Conservation (phyloP, 2,797 vertebrate genomes). For the Catharus ustulatus region DNA sequence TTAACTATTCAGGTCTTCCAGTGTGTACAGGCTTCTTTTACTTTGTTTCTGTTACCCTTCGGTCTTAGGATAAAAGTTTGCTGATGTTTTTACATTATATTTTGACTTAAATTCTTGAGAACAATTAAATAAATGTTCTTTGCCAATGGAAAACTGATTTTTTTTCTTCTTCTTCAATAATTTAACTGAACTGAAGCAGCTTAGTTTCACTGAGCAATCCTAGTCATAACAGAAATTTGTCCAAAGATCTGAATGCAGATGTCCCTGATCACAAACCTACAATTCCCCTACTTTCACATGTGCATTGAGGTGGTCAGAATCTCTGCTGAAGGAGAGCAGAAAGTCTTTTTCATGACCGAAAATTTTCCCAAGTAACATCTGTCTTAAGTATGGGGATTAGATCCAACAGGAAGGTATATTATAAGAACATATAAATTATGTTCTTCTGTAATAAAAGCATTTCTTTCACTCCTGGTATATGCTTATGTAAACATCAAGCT, state of each 20-base stretch:
- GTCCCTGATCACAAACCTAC: not conserved
- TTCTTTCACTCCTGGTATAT: not conserved
- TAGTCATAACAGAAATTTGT: not conserved
- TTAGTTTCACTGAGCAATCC: not conserved
- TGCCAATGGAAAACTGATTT: not conserved
- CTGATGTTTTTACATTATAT: not conserved
- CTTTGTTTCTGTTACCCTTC: not conserved
- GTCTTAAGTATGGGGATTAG: not conserved
- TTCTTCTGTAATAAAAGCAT: not conserved
- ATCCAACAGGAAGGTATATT: accelerated
- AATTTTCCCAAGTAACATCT: not conserved
- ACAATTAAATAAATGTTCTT: not conserved
- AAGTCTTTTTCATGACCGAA: not conserved
- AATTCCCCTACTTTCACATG: not conserved
- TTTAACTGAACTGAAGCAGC: not conserved
- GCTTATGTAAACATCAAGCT: not conserved
- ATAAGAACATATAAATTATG: too few species aligned
- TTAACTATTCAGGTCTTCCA: not conserved
- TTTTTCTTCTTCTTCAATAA: not conserved
- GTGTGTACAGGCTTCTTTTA: not conserved
- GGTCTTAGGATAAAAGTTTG: not conserved
- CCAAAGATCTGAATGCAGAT: not conserved
- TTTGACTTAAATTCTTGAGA: not conserved
- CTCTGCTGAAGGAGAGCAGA: not conserved
- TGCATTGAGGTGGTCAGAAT: not conserved